Base-by-base conservation (phyloP, 2,797 vertebrate genomes). In the Cygnus olor region DNA sequence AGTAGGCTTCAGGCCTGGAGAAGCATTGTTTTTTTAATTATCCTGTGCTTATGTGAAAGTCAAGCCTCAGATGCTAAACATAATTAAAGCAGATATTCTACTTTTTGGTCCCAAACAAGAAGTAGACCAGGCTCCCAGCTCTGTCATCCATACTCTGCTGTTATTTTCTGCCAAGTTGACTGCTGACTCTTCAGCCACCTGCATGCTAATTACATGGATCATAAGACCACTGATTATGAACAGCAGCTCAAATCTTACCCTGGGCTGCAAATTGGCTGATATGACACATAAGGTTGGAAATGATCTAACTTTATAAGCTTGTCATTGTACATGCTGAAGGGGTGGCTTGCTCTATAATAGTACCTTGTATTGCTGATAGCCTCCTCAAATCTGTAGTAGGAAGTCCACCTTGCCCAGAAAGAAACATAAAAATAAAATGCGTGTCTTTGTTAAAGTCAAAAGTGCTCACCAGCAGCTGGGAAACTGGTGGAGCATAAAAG, bases 21-120 rank as follows among this genome's bases (percentile, higher is more conserved):
- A 82, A 93, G 77, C 34, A 68, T 51, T 91, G 54, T 79, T 88
- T 94, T 74, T 74, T 77, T 95, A 96, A 93, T 94, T 94, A 94
- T 45, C 73, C 47, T 76, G 58, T 92, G 27, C 49, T 93, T 81
- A n/a, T 71, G 65, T 64, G 64, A 73, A 94, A 94, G 64, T 64
- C 65, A 64, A 85, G 54, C 57, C 81, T 86, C 70, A 88, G 73
- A 93, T 90, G 70, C 15, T 81, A 72, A 79, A 68, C 0, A 5
- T 79, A 93, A 92, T 92, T 94, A 96, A 84, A 86, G 44, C 58
- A 76, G 70, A 86, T 72, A 81, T 79, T 83, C 80, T 86, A 51
- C 28, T 17, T 66, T 66, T 92, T 77, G 51, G 71, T 92, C 71
- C 36, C 56, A 86, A 87, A 76, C 14, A 73, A 24, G 32, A 93